These are phyloP conservation scores for Hyles euphorbiae DNA, from an alignment of 1,140 invertebrate genomes.

Conservation along the genomic window DNA sequence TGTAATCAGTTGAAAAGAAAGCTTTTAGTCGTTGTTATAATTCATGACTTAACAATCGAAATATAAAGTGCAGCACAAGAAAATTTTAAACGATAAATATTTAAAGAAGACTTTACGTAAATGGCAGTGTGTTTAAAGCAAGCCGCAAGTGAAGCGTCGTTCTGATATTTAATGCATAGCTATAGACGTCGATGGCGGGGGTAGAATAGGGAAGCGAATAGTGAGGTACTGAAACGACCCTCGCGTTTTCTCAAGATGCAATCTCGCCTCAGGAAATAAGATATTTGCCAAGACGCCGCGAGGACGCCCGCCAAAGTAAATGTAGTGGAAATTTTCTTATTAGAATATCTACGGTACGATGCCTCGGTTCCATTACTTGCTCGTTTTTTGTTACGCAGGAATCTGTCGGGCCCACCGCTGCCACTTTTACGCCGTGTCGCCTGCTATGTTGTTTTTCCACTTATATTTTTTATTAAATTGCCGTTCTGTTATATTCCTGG, in stretches of 20 bases:
- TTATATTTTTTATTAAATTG: no score
- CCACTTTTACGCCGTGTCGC: conserved; percentile 46
- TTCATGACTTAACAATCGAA: no score
- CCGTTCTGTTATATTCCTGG: no score
- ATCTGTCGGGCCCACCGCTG: conserved; percentile 37
- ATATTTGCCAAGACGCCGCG: conserved; percentile 74
- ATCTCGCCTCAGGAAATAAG: conserved; percentile 75
- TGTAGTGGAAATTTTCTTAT: conserved; percentile 76
- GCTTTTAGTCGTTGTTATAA: no score
- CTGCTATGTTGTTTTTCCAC: background rate
- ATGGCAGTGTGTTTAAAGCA: no score
- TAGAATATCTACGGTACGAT: conserved; percentile 74
- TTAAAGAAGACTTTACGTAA: no score
- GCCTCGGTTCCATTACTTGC: conserved; percentile 58
- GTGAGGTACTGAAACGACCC: conserved; percentile 60
- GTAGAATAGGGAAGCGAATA: conserved; percentile 54
- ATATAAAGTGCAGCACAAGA: background rate
- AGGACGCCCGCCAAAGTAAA: conserved; percentile 72
- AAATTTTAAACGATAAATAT: background rate
- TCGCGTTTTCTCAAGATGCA: conserved; percentile 74
- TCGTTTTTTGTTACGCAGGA: conserved; percentile 65
- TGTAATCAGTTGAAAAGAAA: no score
- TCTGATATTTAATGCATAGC: conserved; percentile 13
- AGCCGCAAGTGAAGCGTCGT: background rate
- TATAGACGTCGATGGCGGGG: conserved; percentile 14